Percentiles rank a stretch among this genome's conserved stretches.
Evolutionary conservation across 2,113 vertebrate species (phyloP).

Genomic region (Piliocolobus tephrosceles): DNA sequence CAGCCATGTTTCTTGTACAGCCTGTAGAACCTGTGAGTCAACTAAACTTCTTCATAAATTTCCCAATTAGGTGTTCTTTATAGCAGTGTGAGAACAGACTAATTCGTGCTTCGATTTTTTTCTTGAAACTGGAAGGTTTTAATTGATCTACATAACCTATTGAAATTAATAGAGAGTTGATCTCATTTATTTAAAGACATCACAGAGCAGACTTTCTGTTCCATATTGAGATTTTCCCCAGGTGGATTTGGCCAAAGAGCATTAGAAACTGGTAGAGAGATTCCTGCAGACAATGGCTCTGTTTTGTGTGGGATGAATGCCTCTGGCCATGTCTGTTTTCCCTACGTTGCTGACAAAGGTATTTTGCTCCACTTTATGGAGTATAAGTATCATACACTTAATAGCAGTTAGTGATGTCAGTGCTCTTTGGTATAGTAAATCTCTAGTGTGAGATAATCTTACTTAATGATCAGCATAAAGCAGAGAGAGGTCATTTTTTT

Average conservation of each 20-base stretch:
- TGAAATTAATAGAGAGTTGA: not conserved
- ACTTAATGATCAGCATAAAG: constrained; percentile 86
- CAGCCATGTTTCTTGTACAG: too few relatives aligned
- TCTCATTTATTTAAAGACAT: not conserved
- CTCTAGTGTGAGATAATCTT: constrained; percentile 84
- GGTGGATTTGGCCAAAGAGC: not conserved
- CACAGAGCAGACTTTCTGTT: not conserved
- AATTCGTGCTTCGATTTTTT: not conserved
- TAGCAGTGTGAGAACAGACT: too few relatives aligned
- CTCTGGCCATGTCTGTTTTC: constrained; percentile 62
- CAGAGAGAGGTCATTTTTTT: constrained; percentile 84
- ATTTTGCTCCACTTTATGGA: constrained; percentile 80
- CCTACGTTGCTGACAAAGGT: constrained; percentile 79
- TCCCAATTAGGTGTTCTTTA: too few relatives aligned
- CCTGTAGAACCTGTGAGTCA: too few relatives aligned
- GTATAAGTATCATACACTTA: constrained; percentile 81
- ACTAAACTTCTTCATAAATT: too few relatives aligned
- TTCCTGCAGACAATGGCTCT: constrained; percentile 57
- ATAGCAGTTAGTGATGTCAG: constrained; percentile 83
- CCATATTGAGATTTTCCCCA: not conserved
- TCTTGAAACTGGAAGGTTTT: not conserved
- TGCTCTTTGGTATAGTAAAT: constrained; percentile 82
- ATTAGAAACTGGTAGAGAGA: not conserved
- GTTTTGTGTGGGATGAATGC: not conserved
- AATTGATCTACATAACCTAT: not conserved